phyloP scores from a whole-genome alignment of 2,888 invertebrate species.

The Melanostoma scalare region DNA sequence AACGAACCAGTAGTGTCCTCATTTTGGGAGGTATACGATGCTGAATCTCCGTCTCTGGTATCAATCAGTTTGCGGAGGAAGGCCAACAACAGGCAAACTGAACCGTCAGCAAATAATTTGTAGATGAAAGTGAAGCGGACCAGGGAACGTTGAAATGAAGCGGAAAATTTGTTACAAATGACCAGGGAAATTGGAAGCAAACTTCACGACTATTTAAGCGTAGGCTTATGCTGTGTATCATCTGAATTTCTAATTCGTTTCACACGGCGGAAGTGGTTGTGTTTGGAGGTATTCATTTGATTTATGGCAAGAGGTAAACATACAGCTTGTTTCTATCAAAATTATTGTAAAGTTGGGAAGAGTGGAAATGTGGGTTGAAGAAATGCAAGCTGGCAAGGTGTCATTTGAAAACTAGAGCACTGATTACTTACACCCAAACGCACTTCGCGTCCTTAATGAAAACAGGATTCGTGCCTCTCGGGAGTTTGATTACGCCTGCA shows the following conservation, averaged over 20 bases:
- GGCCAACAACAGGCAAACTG: neutral
- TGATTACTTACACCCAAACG: no score
- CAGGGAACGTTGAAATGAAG: constrained; percentile 49
- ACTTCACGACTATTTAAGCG: constrained; percentile 60
- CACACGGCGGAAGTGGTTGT: neutral
- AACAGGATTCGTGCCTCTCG: no score
- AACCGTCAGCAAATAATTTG: neutral
- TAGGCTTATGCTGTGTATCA: constrained; percentile 10
- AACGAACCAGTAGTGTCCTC: constrained; percentile 57
- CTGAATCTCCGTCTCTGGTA: constrained; percentile 4
- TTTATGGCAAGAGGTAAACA: neutral
- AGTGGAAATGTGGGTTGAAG: neutral
- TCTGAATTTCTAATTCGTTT: constrained; percentile 2
- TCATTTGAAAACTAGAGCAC: neutral
- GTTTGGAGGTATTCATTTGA: neutral
- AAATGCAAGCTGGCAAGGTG: constrained; percentile 1
- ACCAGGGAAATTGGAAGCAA: constrained; percentile 58
- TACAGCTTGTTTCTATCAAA: constrained; percentile 16
- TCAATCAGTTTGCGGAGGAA: constrained; percentile 41
- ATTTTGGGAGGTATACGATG: constrained; percentile 40
- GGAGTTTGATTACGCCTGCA: no score
- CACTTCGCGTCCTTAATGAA: no score
- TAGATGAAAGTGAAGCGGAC: constrained; percentile 48
- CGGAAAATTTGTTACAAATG: constrained; percentile 65
- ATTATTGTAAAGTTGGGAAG: constrained; percentile 5